Evolutionary conservation across 2,797 vertebrate genomes (phyloP).

Genomic region (Poliocrania exsul): DNA sequence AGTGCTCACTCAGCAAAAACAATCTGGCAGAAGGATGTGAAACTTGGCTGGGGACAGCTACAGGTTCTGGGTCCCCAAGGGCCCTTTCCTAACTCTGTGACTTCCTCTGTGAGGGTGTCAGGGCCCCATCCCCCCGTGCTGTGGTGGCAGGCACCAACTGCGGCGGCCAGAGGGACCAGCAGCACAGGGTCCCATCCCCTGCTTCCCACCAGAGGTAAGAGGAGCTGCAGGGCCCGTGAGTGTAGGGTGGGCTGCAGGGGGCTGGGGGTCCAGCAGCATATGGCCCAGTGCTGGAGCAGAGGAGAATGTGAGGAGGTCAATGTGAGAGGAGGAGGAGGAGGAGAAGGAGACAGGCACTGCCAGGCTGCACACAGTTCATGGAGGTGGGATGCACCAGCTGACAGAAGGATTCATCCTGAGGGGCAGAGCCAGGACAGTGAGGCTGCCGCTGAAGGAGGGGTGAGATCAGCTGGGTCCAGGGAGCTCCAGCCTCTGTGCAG

Average conservation of each 20-base stretch:
- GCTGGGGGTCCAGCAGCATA: background rate
- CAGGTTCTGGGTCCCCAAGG: background rate
- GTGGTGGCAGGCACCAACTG: background rate
- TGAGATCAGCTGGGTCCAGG: background rate
- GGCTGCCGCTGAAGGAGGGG: background rate
- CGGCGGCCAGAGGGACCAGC: background rate
- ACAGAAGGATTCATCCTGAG: background rate
- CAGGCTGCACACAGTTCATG: background rate
- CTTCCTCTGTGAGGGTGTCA: background rate
- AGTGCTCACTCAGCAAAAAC: background rate
- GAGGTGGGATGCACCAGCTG: background rate
- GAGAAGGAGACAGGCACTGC: background rate
- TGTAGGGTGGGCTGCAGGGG: background rate
- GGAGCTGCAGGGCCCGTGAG: background rate
- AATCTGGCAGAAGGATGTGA: conserved; percentile 12
- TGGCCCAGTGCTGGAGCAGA: background rate
- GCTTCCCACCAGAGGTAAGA: conserved; percentile 29
- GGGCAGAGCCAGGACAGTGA: background rate
- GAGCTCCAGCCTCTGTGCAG: background rate
- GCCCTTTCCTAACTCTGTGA: background rate
- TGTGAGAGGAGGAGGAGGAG: background rate
- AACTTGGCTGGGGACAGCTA: background rate
- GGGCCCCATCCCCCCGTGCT: rapidly evolving
- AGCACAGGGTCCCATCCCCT: background rate
- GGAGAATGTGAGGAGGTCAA: background rate